Percentiles rank a stretch among this genome's conserved stretches.
Conservation (phyloP, 2,113 vertebrate species). For the Lampris megalopsis region DNA sequence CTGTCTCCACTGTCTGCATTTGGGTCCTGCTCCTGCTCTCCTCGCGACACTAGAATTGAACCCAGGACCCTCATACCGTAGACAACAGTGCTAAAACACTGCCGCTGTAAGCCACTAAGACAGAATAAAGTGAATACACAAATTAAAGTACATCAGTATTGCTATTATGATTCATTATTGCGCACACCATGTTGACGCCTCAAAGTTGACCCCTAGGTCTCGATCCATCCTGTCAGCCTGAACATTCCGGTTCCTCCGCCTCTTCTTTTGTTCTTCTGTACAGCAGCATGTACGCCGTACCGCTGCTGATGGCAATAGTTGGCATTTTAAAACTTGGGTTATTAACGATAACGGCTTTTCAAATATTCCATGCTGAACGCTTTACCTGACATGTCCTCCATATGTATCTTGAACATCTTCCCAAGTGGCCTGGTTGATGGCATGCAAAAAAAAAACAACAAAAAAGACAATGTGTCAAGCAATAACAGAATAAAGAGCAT, state of each 20-base stretch:
- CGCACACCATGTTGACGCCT: not conserved
- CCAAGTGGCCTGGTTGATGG: slow-evolving; percentile 66
- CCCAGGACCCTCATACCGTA: too few species aligned
- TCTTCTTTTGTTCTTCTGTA: slow-evolving; percentile 59
- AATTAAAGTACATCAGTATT: not conserved
- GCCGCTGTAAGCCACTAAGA: too few species aligned
- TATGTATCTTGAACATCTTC: slow-evolving; percentile 55
- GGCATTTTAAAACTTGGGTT: not conserved
- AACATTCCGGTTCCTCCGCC: slow-evolving; percentile 7
- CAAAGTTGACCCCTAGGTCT: slow-evolving; percentile 5
- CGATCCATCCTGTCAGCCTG: slow-evolving; percentile 36
- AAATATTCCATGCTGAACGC: not conserved
- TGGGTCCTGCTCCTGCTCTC: too few species aligned
- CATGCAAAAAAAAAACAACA: slow-evolving; percentile 4
- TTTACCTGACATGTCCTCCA: slow-evolving; percentile 53
- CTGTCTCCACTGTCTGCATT: too few species aligned
- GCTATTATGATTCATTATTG: not conserved
- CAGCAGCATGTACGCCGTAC: slow-evolving; percentile 79
- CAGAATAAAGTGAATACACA: not conserved
- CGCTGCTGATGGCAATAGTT: slow-evolving; percentile 13
- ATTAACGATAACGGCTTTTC: not conserved
- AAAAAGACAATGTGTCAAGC: not conserved
- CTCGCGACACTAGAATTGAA: too few species aligned
- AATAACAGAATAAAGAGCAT: not conserved
- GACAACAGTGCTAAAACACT: too few species aligned